Evolutionary conservation across 2,797 vertebrate species (phyloP), one percentile per base, ranked within the genome.

Genomic region (Pseudotriccus pelzelni): DNA sequence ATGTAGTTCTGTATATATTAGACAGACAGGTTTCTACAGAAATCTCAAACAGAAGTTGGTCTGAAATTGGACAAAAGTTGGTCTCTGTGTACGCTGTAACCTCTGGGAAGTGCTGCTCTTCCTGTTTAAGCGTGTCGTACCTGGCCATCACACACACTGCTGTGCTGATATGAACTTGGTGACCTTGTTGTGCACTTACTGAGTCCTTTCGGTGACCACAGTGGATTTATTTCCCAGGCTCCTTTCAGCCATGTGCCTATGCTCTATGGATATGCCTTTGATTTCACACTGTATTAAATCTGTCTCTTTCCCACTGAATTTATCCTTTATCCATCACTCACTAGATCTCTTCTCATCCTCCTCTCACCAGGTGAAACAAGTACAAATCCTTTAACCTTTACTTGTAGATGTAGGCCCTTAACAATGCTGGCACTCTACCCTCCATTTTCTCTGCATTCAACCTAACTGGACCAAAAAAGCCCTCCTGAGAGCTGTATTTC

Each of bases 171-270:
- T 5, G 58, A 37, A 17, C 25, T 4, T 52, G 67, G 46, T 23
- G 32, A 44, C 6, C 12, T 9, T 22, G 27, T 19, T 24, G 20
- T 41, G 36, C 7, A 43, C 30, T n/a, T 78, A 27, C 55, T 17
- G n/a, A 2, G 1, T 41, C 2, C 1, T 15, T 14, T 68, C 27
- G 19, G 72, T 30, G 55, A 68, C 52, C 46, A n/a, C 0, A 0
- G 14, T n/a, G 63, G 68, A n/a, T 64, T 81, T 53, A 63, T 30
- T 74, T 59, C 79, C 34, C 32, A 8, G 9, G 18, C 18, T 24
- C 21, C 37, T 83, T 22, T 32, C 19, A 69, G 43, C 39, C 3
- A 2, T 17, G n/a, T 66, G 27, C 23, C 22, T 52, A 2, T 28
- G 20, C 13, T n/a, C 72, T 64, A 16, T 53, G 47, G 46, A 13